Evolutionary conservation across 2,888 invertebrate genomes (phyloP), one percentile per base, ranked within the genome.

Genomic region (Metalampra italica): DNA sequence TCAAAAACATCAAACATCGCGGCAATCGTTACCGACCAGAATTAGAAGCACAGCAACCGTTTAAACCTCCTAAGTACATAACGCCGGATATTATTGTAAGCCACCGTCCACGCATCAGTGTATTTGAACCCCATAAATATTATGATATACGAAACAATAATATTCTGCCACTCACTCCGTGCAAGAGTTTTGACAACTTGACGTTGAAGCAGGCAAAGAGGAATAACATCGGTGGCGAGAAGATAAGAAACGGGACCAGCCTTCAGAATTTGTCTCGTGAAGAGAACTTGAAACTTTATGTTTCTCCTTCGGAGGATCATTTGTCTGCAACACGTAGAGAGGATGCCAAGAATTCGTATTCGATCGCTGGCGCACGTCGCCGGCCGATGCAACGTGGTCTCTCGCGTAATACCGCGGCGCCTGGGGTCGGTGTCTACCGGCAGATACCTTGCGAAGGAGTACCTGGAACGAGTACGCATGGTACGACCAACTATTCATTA

Each of bases 161-260:
- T 49, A 57, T 81, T n/a, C 53, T 70, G 32, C 56, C 74, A 7
- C 62, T 88, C 43, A 65, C 77, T 40, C 74, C 88, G 1, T 90
- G 88, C 50, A 90, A 90, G 65, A 90, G 90, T 67, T 81, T 89
- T 54, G 90, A 90, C 59, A 90, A 89, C 56, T 73, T 90, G 55
- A 82, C 80, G n/a, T 57, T 78, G 22, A 80, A 72, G 54, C 71
- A 75, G 9, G 57, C 58, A 0, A 78, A 70, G 51, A 77, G 59
- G 47, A 71, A 67, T 34, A 67, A 68, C 30, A 45, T 53, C 11
- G 55, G 54, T 12, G 75, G 64, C 55, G 71, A 73, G 43, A 81
- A 68, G 57, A 72, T 83, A 53, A 75, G 74, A 56, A 78, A 74
- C 50, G 88, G 88, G 0, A 63, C 64, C 13, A 89, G 89, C 63